Evolutionary conservation across 1,140 invertebrate species (phyloP), one percentile per base, ranked within the genome.

Genomic region (Trinorchestia longiramus): DNA sequence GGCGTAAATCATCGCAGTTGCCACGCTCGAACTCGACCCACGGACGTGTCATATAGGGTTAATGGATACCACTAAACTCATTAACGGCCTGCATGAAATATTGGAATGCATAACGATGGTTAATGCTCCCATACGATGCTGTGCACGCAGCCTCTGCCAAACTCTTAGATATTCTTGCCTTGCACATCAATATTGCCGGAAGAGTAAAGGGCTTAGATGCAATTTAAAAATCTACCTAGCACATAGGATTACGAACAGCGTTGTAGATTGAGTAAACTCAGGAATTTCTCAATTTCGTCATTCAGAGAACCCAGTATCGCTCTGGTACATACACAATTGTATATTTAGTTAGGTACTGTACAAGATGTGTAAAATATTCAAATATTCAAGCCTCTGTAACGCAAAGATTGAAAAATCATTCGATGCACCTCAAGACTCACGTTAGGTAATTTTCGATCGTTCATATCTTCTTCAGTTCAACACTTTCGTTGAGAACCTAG

Each of bases 61-160:
- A 94, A 94, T 94, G 92, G 92, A 94, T 94, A 43, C 92, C 92
- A 94, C 92, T 94, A 94, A 94, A 94, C 92, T 94, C 92, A 94
- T 94, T 94, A 94, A 94, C 43, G 92, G 92, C 92, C 92, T 94
- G 92, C 92, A 94, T 94, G 92, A 94, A 94, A 94, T 94, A 94
- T 94, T 94, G 92, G 92, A 45, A 94, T 94, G 92, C 92, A 94
- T 94, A 94, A 94, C 92, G 44, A 45, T 47, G 92, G 43, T 94
- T 94, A 94, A 94, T 94, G 92, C 44, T 47, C 44, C 92, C 40
- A 45, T 47, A n/a, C 40, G 92, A 94, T 90, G 92, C 41, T 94
- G 43, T 40, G 44, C 92, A 45, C 92, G 92, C 92, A 94, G 41
- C 88, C 43, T 43, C n/a, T 42, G 41, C 88, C 62, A 23, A 28